Base-by-base conservation (phyloP, 2,113 vertebrate species). In the Passerina amoena region DNA sequence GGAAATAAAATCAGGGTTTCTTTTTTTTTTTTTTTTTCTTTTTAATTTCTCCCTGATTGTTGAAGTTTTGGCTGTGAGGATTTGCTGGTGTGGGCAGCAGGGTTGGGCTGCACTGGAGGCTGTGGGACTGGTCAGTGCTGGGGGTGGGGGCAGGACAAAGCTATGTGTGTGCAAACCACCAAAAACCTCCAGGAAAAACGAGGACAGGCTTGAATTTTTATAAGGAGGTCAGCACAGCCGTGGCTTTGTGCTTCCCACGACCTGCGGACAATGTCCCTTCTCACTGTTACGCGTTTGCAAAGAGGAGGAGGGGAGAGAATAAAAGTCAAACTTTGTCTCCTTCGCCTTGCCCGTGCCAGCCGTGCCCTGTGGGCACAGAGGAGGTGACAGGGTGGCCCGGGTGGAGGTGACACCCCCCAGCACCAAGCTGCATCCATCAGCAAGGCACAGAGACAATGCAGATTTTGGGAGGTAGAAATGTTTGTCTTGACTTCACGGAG, bases 131-230 rank as follows among this genome's bases (percentile, higher is more conserved):
- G 87, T 19, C 81, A 71, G 87, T 0, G 3, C 59, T 68, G 42
- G 27, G 21, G 11, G 3, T 51, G 59, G 18, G 69, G 25, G 22
- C 1, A 81, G 23, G 38, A 95, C 88, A 93, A 97, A 87, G 94
- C 14, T 11, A 45, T 27, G 14, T 92, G 70, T 84, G 66, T 95
- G 70, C 76, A 57, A 92, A 51, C 31, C 71, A 84, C 61, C 35
- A 16, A 61, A 89, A 89, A 86, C 95, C 79, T 85, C 88, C 70
- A 47, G 84, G 45, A 80, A 87, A 87, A 65, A 83, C 12, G 82
- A 84, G 92, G 94, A 70, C 86, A 89, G 86, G 93, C 96, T 40
- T 70, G 91, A 86, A 94, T 95, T 96, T 97, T 95, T 73, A 91
- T 79, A 95, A 91, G 78, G 70, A 87, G 56, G 86, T 76, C 51